Base-by-base conservation (phyloP, 2,797 vertebrate genomes). In the Takifugu ocellatus region DNA sequence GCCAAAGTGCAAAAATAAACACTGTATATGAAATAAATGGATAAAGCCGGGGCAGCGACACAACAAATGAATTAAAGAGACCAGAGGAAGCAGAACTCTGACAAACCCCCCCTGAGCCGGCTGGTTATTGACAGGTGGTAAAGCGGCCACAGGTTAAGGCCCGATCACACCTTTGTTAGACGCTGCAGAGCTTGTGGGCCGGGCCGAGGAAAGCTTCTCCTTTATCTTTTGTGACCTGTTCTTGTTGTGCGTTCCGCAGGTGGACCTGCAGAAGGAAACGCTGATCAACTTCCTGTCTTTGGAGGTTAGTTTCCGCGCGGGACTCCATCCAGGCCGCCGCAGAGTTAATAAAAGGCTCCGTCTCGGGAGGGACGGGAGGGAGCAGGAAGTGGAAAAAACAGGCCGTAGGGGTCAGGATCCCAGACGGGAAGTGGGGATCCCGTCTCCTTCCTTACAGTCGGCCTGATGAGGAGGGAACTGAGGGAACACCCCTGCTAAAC, bases 201-300 rank as follows among this genome's bases (percentile, higher is more conserved):
- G 21, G 21, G 21, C 21, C 21, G 21, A 21, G 27, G 27, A 29
- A 29, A 29, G 4, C 27, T 29, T 29, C 4, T 29, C 27, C 27
- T 29, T 29, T 29, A 29, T 7, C 21, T 21, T 21, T 21, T 21
- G 1, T 21, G 21, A 21, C 21, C 21, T 21, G 21, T 21, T 21
- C 21, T 21, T 21, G 21, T 21, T 21, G 21, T 21, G 21, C 21
- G 21, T 21, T 21, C 21, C 21, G 27, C 87, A 99, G 97, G 96
- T 98, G 72, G 96, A 99, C 87, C 87, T 99, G 65, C 90, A 91
- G 71, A 99, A 94, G 92, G 96, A 97, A 93, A 95, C 94, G 0
- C 81, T 98, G 87, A 86, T 95, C 88, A 92, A 94, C 87, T 97
- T 98, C 87, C 90, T 98, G 81, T 93, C 93, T 24, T 80, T 98